Evolutionary conservation across 2,113 vertebrate species (phyloP).

Genomic region (Bos taurus): DNA sequence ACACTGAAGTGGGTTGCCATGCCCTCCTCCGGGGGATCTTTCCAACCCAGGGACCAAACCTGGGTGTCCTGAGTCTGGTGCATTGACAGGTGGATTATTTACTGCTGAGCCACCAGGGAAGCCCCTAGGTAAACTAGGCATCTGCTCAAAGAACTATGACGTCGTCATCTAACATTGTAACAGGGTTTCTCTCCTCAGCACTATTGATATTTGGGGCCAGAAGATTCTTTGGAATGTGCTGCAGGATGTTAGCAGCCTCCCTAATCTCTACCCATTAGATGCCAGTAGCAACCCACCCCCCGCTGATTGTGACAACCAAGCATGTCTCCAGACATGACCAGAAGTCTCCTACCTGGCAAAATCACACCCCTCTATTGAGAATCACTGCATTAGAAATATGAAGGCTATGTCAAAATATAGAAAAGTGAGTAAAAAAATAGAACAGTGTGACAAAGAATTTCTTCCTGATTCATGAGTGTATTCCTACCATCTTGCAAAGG

Average conservation of each 20-base stretch:
- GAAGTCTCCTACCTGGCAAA: background rate
- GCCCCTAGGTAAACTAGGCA: background rate
- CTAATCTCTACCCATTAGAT: background rate
- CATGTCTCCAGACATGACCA: background rate
- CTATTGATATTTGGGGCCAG: background rate
- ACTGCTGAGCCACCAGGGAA: background rate
- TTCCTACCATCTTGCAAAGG: background rate
- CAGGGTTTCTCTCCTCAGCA: background rate
- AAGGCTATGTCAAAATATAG: background rate
- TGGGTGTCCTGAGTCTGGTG: background rate
- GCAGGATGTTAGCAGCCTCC: background rate
- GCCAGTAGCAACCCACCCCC: background rate
- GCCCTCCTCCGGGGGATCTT: background rate
- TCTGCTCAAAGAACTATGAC: background rate
- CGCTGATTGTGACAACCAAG: background rate
- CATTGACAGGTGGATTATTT: background rate
- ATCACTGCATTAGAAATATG: background rate
- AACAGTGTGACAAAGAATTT: background rate
- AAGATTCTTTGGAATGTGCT: background rate
- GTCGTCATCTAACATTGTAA: background rate
- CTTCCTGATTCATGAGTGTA: background rate
- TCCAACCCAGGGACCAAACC: background rate
- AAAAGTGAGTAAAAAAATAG: conserved; percentile 3
- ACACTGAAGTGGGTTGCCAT: background rate
- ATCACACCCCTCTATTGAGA: background rate